Evolutionary conservation across 1,140 invertebrate species (phyloP).

Genomic region (Conus ventricosus): DNA sequence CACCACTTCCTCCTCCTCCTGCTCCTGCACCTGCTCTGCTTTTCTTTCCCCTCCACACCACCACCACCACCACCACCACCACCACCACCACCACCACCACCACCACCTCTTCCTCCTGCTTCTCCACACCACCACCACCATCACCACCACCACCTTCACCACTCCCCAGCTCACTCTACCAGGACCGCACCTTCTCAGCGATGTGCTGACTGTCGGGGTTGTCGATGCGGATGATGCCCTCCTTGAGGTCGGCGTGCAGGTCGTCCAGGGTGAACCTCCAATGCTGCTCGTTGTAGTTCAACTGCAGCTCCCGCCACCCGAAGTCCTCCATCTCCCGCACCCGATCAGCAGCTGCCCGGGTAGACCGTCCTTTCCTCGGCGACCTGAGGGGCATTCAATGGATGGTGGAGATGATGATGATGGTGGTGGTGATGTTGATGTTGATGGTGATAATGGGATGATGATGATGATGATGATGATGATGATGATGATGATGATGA

Average conservation of each 20-base stretch:
- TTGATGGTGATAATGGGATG: too few species aligned
- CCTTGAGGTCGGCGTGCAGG: conserved; percentile 32
- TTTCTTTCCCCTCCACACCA: too few species aligned
- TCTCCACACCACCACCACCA: too few species aligned
- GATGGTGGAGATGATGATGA: neutral
- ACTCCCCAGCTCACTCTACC: too few species aligned
- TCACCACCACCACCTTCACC: too few species aligned
- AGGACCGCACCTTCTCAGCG: conserved; percentile 19
- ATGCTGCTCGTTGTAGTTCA: conserved; percentile 22
- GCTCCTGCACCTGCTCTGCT: too few species aligned
- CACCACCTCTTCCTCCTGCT: too few species aligned
- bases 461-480: too few species aligned
- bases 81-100: too few species aligned
- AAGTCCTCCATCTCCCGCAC: neutral
- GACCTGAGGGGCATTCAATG: neutral
- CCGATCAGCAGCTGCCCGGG: conserved; percentile 19
- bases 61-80: too few species aligned
- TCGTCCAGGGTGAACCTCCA: conserved; percentile 29
- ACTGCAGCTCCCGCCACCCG: conserved; percentile 16
- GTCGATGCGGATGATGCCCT: conserved; percentile 29
- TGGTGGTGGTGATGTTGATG: too few species aligned
- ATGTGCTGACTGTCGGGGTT: conserved; percentile 30
- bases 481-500: neutral
- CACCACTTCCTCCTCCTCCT: too few species aligned
- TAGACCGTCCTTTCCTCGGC: conserved; percentile 17